phyloP scores from a whole-genome alignment of 1,140 invertebrate species.

The Drosophila lowei region DNA sequence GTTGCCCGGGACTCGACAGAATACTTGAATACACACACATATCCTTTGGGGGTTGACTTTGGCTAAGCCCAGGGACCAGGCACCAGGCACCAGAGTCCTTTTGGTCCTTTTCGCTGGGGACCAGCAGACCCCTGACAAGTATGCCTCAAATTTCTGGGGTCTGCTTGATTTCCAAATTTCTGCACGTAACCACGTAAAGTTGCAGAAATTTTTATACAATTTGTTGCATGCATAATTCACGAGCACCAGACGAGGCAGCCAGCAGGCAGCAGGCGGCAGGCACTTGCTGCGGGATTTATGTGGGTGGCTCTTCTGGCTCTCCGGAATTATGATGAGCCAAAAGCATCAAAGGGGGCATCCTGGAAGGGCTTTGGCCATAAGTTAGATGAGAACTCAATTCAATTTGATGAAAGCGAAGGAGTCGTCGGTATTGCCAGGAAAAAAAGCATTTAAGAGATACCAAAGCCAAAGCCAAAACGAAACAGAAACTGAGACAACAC shows the following conservation, averaged over 20 bases:
- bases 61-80: constrained; percentile 41
- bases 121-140: constrained; percentile 34
- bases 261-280: constrained; percentile 23
- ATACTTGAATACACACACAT: constrained; percentile 2
- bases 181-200: constrained; percentile 79
- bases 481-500: constrained; percentile 28
- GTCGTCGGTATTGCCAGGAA: neutral
- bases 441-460: neutral
- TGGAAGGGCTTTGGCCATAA: constrained; percentile 21
- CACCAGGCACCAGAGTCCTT: constrained; percentile 28
- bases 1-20: constrained; percentile 32
- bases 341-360: constrained; percentile 42
- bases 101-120: constrained; percentile 6
- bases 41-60: constrained; percentile 57
- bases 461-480: constrained; percentile 9
- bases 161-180: constrained; percentile 73
- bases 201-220: constrained; percentile 82
- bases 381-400: constrained; percentile 6
- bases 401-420: constrained; percentile 33
- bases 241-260: constrained; percentile 29
- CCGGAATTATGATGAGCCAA: constrained; percentile 78
- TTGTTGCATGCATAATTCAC: constrained; percentile 82
- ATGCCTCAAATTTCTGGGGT: constrained; percentile 64
- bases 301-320: constrained; percentile 33
- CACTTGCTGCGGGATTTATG: constrained; percentile 61